These are phyloP conservation scores for Gasterosteus aculeatus DNA, from an alignment of 2,113 vertebrate genomes.

Conservation along the genomic window DNA sequence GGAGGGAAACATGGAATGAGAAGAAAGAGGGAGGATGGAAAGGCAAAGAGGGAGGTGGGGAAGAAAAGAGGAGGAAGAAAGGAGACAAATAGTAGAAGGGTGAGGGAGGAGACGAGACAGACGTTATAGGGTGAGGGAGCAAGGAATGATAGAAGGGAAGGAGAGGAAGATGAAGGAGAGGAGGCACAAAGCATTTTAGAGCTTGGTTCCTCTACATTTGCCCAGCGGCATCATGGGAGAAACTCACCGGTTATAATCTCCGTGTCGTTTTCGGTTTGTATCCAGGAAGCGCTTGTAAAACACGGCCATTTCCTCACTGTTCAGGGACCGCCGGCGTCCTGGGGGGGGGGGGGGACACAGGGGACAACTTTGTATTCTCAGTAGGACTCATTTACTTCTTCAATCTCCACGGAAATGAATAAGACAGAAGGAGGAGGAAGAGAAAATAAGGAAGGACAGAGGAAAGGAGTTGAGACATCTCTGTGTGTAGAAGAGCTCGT, in stretches of 20 bases:
- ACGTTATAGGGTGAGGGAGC: too few species aligned
- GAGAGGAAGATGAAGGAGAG: too few species aligned
- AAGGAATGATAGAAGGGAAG: too few species aligned
- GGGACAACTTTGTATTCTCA: neutral
- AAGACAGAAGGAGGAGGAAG: neutral
- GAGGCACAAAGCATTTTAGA: too few species aligned
- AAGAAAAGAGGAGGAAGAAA: too few species aligned
- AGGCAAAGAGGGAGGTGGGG: too few species aligned
- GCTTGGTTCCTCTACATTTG: too few species aligned
- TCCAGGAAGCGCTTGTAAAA: slow-evolving; percentile 95
- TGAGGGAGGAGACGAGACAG: too few species aligned
- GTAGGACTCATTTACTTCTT: neutral
- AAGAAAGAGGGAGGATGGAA: neutral
- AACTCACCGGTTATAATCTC: slow-evolving; percentile 91
- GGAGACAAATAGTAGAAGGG: too few species aligned
- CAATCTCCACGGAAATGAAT: neutral
- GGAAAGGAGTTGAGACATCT: neutral
- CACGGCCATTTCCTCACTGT: slow-evolving; percentile 91
- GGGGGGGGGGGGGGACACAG: slow-evolving; percentile 32
- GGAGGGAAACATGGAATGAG: neutral
- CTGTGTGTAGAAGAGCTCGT: neutral
- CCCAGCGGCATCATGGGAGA: too few species aligned
- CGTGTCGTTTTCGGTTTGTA: slow-evolving; percentile 87
- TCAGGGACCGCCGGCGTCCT: slow-evolving; percentile 86
- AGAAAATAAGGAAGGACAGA: neutral